Evolutionary conservation across 2,888 invertebrate genomes (phyloP).

Genomic region (Phania funesta): DNA sequence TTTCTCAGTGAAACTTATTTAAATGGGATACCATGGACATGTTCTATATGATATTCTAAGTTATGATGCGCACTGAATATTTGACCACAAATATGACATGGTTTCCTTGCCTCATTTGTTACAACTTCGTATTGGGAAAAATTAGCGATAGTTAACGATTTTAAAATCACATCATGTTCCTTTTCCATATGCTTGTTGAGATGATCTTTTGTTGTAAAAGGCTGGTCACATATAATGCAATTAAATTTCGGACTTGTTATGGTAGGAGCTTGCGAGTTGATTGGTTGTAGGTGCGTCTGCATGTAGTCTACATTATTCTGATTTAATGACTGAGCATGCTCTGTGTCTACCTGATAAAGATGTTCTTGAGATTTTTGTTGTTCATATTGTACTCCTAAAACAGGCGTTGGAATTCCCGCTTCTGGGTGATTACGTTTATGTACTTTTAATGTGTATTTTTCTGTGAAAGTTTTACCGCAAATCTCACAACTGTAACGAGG

Average conservation of each 20-base stretch:
- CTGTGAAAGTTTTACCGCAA: conserved; percentile 77
- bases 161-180: conserved; percentile 72
- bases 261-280: conserved; percentile 11
- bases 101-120: conserved; percentile 64
- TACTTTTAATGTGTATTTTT: conserved; percentile 77
- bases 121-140: conserved; percentile 70
- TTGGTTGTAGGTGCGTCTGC: conserved; percentile 25
- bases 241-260: conserved; percentile 56
- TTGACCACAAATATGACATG: conserved; percentile 70
- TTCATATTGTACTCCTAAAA: not conserved
- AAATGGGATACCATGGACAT: conserved; percentile 70
- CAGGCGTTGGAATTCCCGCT: not conserved
- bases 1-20: conserved; percentile 66
- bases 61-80: conserved; percentile 70
- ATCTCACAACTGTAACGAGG: conserved; percentile 75
- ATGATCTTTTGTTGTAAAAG: conserved; percentile 66
- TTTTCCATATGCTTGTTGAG: conserved; percentile 71
- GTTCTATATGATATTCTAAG: conserved; percentile 68
- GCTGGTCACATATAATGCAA: conserved; percentile 70
- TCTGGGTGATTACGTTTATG: conserved; percentile 73
- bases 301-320: conserved; percentile 32
- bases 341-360: conserved; percentile 9
- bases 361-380: conserved; percentile 35
- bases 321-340: conserved; percentile 1
- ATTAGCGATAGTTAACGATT: conserved; percentile 69